A percentile compares a stretch with the other conserved stretches of the same genome.
phyloP scores from a whole-genome alignment of 2,113 vertebrate species.

The Dipodomys spectabilis region DNA sequence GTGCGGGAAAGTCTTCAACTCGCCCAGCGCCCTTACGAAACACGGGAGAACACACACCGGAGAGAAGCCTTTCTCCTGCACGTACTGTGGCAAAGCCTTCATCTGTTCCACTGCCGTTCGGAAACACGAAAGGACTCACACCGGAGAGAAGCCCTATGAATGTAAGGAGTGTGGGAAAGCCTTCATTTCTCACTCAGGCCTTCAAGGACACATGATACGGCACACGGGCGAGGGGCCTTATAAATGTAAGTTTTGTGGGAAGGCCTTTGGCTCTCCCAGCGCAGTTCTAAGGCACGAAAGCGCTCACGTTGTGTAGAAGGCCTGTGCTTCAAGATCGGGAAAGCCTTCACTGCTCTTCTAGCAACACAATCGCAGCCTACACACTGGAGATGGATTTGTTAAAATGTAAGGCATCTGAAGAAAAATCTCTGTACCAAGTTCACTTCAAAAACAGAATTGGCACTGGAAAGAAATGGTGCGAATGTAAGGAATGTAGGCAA shows the following conservation, averaged over 20 bases:
- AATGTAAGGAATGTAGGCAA: background rate
- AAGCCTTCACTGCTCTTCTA: slow-evolving; percentile 55
- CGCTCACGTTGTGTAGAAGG: background rate
- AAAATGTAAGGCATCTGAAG: slow-evolving; percentile 66
- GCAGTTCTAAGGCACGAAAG: slow-evolving; percentile 1
- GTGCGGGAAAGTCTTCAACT: slow-evolving; percentile 87
- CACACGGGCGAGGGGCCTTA: slow-evolving; percentile 66
- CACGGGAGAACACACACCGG: slow-evolving; percentile 38
- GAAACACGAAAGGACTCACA: slow-evolving; percentile 62
- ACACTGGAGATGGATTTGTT: slow-evolving; percentile 63
- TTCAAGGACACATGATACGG: slow-evolving; percentile 46
- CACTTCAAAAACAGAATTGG: slow-evolving; percentile 68
- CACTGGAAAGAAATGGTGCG: background rate
- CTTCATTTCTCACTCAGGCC: slow-evolving; percentile 46
- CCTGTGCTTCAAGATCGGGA: background rate
- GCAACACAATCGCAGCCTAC: background rate
- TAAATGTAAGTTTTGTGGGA: slow-evolving; percentile 50
- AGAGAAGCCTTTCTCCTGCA: slow-evolving; percentile 49
- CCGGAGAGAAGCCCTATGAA: slow-evolving; percentile 41
- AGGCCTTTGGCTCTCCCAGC: slow-evolving; percentile 82
- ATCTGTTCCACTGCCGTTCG: slow-evolving; percentile 43
- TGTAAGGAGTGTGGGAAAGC: slow-evolving; percentile 49
- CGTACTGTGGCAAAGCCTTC: slow-evolving; percentile 52
- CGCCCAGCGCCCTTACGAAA: background rate
- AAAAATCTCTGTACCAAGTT: slow-evolving; percentile 69